These are phyloP conservation scores for Gonatopus flavifemur DNA, from an alignment of 1,140 invertebrate genomes.

Conservation along the genomic window DNA sequence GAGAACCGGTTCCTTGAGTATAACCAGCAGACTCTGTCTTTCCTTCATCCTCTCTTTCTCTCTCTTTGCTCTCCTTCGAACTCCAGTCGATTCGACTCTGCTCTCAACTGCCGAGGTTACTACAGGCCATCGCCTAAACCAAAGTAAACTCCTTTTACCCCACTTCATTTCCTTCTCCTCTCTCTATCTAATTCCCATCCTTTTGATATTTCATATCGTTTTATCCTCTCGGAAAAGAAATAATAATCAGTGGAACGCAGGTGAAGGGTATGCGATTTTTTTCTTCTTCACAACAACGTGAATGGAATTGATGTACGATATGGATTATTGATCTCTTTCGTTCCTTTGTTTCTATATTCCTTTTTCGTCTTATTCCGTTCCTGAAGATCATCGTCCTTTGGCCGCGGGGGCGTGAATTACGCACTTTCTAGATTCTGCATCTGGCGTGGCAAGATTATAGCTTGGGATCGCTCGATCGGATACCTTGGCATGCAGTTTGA, in stretches of 20 bases:
- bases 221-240: no score
- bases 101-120: conserved; percentile 41
- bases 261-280: no score
- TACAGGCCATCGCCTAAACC: conserved; percentile 50
- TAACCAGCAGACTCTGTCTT: conserved; percentile 35
- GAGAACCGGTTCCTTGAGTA: conserved; percentile 38
- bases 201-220: no score
- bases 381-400: not conserved
- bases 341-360: conserved; percentile 10
- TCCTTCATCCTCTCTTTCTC: conserved; percentile 7
- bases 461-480: conserved; percentile 9
- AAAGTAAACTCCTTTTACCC: conserved; percentile 37
- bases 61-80: conserved; percentile 25
- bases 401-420: conserved; percentile 20
- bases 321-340: no score
- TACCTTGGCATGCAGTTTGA: no score
- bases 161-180: conserved; percentile 27
- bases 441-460: conserved; percentile 22
- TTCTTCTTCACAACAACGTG: no score
- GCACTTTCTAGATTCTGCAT: not conserved
- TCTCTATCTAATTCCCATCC: conserved; percentile 3
- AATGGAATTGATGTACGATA: no score
- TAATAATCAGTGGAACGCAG: no score
- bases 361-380: conserved; percentile 5
- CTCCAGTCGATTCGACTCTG: conserved; percentile 36